These are phyloP conservation scores for Philereme transversata DNA, from an alignment of 2,888 invertebrate genomes.

Conservation along the genomic window DNA sequence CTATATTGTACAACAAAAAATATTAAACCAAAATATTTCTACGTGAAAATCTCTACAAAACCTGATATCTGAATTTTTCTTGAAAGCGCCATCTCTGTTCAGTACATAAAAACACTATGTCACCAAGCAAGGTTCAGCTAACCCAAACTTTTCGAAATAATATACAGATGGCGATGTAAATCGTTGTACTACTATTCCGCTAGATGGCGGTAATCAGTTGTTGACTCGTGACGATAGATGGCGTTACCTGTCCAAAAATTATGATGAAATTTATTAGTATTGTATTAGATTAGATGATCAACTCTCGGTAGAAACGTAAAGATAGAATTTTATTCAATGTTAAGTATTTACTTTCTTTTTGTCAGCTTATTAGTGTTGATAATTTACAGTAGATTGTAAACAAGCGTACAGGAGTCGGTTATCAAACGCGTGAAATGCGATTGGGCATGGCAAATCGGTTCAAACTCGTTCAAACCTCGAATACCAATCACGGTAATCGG, in stretches of 20 bases:
- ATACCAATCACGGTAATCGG: constrained; percentile 10
- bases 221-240: not conserved
- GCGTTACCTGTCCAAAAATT: constrained; percentile 2
- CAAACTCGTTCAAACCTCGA: constrained; percentile 40
- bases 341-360: not conserved
- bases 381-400: constrained; percentile 22
- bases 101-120: not conserved
- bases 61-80: not conserved
- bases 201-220: constrained; percentile 10
- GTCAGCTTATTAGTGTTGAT: not conserved
- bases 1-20: too few relatives aligned
- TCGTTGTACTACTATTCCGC: not conserved
- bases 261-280: too few relatives aligned
- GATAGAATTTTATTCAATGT: not conserved
- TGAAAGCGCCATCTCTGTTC: constrained; percentile 20
- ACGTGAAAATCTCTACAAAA: too few relatives aligned
- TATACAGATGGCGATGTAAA: constrained; percentile 19
- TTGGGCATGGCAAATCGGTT: constrained; percentile 51
- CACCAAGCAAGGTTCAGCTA: not conserved
- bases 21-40: too few relatives aligned
- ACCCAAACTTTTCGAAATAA: not conserved
- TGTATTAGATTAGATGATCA: not conserved
- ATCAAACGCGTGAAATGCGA: constrained; percentile 45
- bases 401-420: constrained; percentile 40
- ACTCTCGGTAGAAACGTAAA: too few relatives aligned